phyloP scores from a whole-genome alignment of 2,888 invertebrate species.

The Tetragnatha montana region DNA sequence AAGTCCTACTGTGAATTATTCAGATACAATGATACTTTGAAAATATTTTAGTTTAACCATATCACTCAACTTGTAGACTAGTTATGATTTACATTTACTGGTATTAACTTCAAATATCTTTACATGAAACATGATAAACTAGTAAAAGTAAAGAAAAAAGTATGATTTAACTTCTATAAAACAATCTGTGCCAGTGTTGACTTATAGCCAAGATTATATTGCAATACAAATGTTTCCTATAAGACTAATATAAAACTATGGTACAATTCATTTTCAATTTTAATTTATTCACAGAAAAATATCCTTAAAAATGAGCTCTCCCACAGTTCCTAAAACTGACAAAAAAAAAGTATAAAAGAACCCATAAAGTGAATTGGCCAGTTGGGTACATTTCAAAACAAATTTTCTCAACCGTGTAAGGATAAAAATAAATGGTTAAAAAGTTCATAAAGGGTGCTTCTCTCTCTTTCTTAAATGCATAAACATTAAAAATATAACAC shows the following conservation, averaged over 20 bases:
- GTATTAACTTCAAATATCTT: background rate
- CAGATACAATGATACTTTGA: too few relatives aligned
- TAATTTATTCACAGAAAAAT: background rate
- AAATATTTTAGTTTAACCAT: too few relatives aligned
- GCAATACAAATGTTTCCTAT: background rate
- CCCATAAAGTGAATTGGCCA: background rate
- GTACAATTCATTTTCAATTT: background rate
- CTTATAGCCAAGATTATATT: background rate
- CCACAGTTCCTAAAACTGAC: background rate
- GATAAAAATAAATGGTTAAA: background rate
- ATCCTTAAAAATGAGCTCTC: background rate
- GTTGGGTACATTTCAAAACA: background rate
- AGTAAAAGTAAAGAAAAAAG: background rate
- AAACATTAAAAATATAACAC: conserved; percentile 40
- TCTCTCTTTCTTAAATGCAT: conserved; percentile 41
- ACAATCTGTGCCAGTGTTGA: background rate
- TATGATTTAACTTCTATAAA: background rate
- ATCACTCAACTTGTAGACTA: background rate
- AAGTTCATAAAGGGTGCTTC: background rate
- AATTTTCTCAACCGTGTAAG: conserved; percentile 1
- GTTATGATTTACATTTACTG: background rate
- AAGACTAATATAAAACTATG: background rate
- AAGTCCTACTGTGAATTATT: background rate
- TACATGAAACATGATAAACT: background rate
- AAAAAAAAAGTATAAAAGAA: background rate